Evolutionary conservation across 1,140 invertebrate species (phyloP).

Genomic region (Caenorhabditis tropicalis): DNA sequence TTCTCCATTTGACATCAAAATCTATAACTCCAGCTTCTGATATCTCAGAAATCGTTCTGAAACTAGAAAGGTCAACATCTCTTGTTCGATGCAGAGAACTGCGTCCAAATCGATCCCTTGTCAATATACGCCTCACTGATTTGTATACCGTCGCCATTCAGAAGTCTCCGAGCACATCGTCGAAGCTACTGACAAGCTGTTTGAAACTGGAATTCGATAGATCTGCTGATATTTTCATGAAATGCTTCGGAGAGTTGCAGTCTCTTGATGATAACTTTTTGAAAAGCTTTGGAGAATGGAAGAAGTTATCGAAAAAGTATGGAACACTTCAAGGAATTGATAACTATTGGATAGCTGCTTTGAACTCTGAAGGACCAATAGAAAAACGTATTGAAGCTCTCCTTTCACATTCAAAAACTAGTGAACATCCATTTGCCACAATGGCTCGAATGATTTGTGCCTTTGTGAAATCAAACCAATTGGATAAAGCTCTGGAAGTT

Average conservation of each 20-base stretch:
- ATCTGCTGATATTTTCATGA: constrained; percentile 18
- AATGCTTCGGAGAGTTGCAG: background rate
- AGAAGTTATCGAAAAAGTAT: background rate
- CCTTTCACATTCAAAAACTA: background rate
- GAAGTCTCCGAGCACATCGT: background rate
- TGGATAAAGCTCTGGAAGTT: background rate
- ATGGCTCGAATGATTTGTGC: constrained; percentile 4
- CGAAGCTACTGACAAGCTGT: background rate
- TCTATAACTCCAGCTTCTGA: background rate
- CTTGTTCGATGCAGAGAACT: background rate
- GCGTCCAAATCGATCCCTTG: background rate
- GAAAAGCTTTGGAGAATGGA: constrained; percentile 2
- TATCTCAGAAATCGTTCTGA: background rate
- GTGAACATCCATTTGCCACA: background rate
- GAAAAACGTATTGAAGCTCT: background rate
- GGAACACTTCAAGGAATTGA: constrained; percentile 7
- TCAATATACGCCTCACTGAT: background rate
- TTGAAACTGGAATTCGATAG: background rate
- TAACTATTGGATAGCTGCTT: background rate
- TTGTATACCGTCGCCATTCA: background rate
- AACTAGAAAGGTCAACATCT: background rate
- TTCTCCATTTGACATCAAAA: background rate
- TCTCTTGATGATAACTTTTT: background rate
- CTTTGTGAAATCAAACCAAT: background rate
- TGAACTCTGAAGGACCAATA: background rate